These are phyloP conservation scores for Harpalus rubripes DNA, from an alignment of 2,888 invertebrate genomes.

Conservation along the genomic window DNA sequence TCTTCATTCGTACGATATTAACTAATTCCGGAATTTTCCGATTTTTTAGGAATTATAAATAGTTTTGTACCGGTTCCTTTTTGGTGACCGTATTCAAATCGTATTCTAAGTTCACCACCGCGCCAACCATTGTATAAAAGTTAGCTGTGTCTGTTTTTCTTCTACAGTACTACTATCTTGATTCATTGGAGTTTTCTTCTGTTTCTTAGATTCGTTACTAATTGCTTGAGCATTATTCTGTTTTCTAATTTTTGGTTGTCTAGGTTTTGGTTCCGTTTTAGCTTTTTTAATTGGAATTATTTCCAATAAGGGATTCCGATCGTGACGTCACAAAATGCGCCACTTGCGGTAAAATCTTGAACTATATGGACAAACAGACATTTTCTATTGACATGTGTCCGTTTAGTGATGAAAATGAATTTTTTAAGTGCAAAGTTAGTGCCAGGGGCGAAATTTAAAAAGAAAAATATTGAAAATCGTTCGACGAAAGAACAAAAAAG, in stretches of 20 bases:
- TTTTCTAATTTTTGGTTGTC: conserved; percentile 36
- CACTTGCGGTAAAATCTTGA: no score
- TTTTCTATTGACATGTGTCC: no score
- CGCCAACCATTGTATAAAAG: conserved; percentile 86
- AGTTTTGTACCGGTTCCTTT: conserved; percentile 72
- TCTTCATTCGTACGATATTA: background rate
- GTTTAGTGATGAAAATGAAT: no score
- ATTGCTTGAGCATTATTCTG: background rate
- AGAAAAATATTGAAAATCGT: no score
- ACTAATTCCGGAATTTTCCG: conserved; percentile 12
- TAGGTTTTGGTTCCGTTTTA: conserved; percentile 53
- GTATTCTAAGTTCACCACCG: conserved; percentile 85
- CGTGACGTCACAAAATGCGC: no score
- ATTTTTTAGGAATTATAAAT: conserved; percentile 36
- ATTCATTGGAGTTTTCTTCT: conserved; percentile 73
- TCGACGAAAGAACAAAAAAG: no score
- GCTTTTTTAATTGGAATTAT: conserved; percentile 64
- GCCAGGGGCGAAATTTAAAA: no score
- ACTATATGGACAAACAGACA: no score
- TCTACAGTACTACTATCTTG: conserved; percentile 71
- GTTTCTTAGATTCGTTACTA: conserved; percentile 27
- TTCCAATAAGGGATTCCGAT: conserved; percentile 53
- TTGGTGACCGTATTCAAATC: conserved; percentile 85
- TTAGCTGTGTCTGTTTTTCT: conserved; percentile 48
- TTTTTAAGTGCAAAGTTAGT: no score